phyloP scores from a whole-genome alignment of 2,888 invertebrate species.

The Polylopha cassiicola region DNA sequence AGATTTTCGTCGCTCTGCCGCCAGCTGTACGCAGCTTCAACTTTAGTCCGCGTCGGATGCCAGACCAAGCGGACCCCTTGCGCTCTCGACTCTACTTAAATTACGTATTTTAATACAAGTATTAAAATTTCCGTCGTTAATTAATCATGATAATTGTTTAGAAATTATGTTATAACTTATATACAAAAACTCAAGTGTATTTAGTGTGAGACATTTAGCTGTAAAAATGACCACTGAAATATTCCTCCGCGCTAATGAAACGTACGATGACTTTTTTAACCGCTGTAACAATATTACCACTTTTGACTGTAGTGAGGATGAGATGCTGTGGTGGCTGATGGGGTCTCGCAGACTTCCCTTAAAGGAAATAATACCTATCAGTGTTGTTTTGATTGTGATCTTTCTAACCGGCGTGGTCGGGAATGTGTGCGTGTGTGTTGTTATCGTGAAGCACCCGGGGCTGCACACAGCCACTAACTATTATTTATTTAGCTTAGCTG shows the following conservation, averaged over 20 bases:
- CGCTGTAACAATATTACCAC: constrained; percentile 67
- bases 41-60: too few species aligned
- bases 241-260: constrained; percentile 57
- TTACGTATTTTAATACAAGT: too few species aligned
- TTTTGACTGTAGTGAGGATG: constrained; percentile 78
- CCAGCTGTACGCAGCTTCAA: too few species aligned
- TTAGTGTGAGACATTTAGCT: too few species aligned
- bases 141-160: too few species aligned
- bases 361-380: constrained; percentile 77
- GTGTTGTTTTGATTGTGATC: constrained; percentile 84
- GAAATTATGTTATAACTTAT: too few species aligned
- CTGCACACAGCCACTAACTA: constrained; percentile 95
- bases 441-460: constrained; percentile 86
- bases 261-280: constrained; percentile 58
- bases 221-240: constrained; percentile 46
- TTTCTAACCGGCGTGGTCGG: constrained; percentile 91
- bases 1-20: too few species aligned
- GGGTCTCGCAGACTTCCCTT: constrained; percentile 80
- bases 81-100: too few species aligned
- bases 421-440: constrained; percentile 89
- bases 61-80: too few species aligned
- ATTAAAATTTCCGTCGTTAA: too few species aligned
- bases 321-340: constrained; percentile 76
- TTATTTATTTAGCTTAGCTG: constrained; percentile 91
- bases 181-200: too few species aligned